Percentiles rank a stretch among this genome's conserved stretches.
Conservation (phyloP, 1,140 invertebrate genomes). For the Aphaenogaster rudis region DNA sequence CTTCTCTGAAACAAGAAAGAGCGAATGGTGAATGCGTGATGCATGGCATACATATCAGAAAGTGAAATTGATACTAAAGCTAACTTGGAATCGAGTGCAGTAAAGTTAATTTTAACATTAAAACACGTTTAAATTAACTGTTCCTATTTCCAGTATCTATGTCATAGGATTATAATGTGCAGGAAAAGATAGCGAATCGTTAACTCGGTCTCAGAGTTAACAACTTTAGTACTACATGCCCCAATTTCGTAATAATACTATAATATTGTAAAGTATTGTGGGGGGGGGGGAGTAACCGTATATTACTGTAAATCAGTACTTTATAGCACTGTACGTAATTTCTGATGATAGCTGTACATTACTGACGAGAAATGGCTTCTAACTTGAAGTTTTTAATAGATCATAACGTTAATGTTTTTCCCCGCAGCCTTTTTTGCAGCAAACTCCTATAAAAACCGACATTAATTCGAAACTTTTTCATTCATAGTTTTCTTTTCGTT, state of each 20-base stretch:
- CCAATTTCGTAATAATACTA: neutral
- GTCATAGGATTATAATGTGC: neutral
- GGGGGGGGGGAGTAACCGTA: neutral
- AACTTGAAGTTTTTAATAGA: conserved; percentile 4
- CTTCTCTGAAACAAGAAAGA: conserved; percentile 82
- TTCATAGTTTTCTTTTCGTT: neutral
- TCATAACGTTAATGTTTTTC: neutral
- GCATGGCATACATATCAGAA: neutral
- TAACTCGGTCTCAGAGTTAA: neutral
- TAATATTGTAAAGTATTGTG: neutral
- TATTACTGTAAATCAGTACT: conserved; percentile 23
- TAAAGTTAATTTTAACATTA: neutral
- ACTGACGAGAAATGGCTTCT: conserved; percentile 24
- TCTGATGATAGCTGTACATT: neutral
- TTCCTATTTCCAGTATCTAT: neutral
- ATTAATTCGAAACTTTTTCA: conserved; percentile 8
- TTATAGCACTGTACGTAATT: neutral
- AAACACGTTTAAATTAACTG: neutral
- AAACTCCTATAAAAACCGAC: neutral
- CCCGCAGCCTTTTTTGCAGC: no score
- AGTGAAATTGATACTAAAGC: neutral
- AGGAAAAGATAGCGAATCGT: neutral
- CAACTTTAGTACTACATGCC: neutral
- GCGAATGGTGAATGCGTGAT: neutral
- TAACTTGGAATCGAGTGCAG: conserved; percentile 1